Evolutionary conservation across 2,888 invertebrate genomes (phyloP).

Genomic region (Didymodactylos carnosus): DNA sequence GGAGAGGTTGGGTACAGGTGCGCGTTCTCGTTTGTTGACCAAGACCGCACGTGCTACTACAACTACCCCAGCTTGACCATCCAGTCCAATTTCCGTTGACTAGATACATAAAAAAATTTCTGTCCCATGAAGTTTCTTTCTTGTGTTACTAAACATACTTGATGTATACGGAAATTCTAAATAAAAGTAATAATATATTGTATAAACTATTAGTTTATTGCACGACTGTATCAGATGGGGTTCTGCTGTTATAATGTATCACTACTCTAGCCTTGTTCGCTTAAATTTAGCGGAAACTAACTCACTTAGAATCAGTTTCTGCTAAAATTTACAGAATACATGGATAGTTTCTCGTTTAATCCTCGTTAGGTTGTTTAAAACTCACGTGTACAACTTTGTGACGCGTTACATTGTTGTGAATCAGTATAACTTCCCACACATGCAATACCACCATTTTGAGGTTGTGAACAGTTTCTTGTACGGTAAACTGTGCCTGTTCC

Average conservation of each 20-base stretch:
- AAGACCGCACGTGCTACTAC: constrained; percentile 23
- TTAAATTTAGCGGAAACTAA: too few species aligned
- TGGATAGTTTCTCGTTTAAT: too few species aligned
- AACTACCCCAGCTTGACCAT: constrained; percentile 14
- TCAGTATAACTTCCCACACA: background rate
- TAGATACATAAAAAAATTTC: background rate
- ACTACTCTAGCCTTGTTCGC: too few species aligned
- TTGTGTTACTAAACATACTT: background rate
- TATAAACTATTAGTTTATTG: background rate
- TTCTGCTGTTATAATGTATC: too few species aligned
- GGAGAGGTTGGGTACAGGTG: constrained; percentile 24
- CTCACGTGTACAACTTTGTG: background rate
- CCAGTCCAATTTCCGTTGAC: background rate
- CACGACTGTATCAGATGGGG: too few species aligned
- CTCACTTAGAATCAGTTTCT: too few species aligned
- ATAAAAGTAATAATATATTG: background rate
- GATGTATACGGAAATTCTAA: background rate
- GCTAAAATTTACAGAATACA: too few species aligned
- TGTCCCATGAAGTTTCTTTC: too few species aligned
- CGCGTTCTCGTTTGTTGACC: constrained; percentile 15
- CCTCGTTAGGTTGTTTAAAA: too few species aligned
- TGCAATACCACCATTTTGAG: background rate
- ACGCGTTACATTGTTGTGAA: background rate
- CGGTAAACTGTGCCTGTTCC: background rate
- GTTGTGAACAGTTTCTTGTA: background rate